Base-by-base conservation (phyloP, 1,140 invertebrate genomes). In the Orussus abietinus region DNA sequence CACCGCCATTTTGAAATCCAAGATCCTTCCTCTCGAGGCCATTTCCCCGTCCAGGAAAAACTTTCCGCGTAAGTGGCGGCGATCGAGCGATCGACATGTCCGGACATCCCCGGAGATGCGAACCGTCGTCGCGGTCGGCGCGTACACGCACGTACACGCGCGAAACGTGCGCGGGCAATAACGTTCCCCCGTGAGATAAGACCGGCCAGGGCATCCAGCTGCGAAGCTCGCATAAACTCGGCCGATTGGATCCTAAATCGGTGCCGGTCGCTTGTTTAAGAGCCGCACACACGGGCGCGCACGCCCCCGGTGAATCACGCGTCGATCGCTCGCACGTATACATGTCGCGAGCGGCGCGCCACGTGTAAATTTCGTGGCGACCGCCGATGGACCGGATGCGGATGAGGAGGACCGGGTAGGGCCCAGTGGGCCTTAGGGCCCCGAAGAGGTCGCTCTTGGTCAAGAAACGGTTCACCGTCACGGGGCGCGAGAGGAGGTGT, bases 221-320 rank as follows among this genome's bases (percentile, higher is more conserved):
- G 57, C 55, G 57, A 55, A 58, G 47, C 55, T 47, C 57, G 57
- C 57, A 59, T 59, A 59, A 59, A 59, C 57, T 55, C 52, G 49
- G 34, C 52, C 55, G 55, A 53, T 58, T 59, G 57, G 52, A 59
- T 59, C 57, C 57, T 59, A 59, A 59, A 59, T 59, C 57, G 57
- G 55, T 38, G n/a, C 29, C 42, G 46, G 43, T 41, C 42, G 56
- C 43, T 59, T 59, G 56, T 59, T 52, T 59, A 39, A 49, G 49
- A 38, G n/a, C 40, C 43, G 49, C n/a, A n/a, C n/a, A 9, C 25
- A 11, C 9, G 47, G 53, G 44, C 49, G 47, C 51, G 42, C 49
- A 51, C 41, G 21, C 18, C 49, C 40, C 50, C 47, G 39, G 33
- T 56, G 50, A 54, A 52, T 52, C 44, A 50, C 25, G 52, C 49